phyloP scores from a whole-genome alignment of 2,113 vertebrate species.

The Parus major region DNA sequence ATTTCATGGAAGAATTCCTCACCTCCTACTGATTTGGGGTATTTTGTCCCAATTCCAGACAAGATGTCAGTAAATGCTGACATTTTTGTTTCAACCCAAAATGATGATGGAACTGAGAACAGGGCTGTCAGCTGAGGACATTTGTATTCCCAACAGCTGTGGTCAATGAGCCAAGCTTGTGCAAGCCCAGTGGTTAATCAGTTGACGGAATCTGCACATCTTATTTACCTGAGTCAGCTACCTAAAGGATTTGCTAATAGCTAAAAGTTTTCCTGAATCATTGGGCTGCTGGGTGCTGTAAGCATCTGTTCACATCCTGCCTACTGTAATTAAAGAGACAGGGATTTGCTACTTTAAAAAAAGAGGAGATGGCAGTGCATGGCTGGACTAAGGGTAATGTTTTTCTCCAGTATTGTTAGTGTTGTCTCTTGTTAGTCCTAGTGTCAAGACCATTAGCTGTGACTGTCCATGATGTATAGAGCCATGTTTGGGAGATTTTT shows the following conservation, averaged over 20 bases:
- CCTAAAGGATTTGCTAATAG: slow-evolving; percentile 6
- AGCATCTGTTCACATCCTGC: slow-evolving; percentile 15
- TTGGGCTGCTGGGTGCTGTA: slow-evolving; percentile 5
- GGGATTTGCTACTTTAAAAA: neutral
- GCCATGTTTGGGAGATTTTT: neutral
- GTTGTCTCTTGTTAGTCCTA: neutral
- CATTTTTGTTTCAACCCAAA: neutral
- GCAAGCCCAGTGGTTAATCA: slow-evolving; percentile 9
- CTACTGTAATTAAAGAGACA: slow-evolving; percentile 25
- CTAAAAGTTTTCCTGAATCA: slow-evolving; percentile 5
- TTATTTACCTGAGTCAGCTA: slow-evolving; percentile 46
- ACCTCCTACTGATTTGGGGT: neutral
- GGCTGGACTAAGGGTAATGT: neutral
- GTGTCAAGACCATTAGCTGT: neutral
- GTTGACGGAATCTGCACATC: neutral
- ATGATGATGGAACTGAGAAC: neutral
- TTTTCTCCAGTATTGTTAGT: neutral
- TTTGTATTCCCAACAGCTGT: neutral
- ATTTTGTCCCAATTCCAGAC: slow-evolving; percentile 15
- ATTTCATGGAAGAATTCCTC: neutral
- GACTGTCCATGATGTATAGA: neutral
- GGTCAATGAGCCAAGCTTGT: slow-evolving; percentile 31
- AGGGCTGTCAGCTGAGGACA: slow-evolving; percentile 3
- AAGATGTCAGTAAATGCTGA: neutral
- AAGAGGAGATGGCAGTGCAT: neutral